These are phyloP conservation scores for Vulpes lagopus DNA, from an alignment of 2,113 vertebrate species.

Conservation along the genomic window DNA sequence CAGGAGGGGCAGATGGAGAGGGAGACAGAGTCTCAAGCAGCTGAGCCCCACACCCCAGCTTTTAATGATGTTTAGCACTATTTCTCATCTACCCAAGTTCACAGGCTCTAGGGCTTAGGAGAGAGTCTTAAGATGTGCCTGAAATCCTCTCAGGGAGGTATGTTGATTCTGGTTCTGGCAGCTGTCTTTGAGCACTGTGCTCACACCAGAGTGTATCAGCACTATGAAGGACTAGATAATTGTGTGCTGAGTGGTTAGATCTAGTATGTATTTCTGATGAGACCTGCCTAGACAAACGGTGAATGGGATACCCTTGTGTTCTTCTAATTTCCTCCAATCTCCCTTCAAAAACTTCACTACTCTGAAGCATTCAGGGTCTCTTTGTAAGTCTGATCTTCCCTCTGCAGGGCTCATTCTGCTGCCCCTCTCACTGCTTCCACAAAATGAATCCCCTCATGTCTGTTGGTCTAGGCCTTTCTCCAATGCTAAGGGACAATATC, in stretches of 20 bases:
- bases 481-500: not conserved
- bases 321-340: not conserved
- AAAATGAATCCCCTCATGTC: not conserved
- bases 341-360: not conserved
- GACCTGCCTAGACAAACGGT: not conserved
- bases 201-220: not conserved
- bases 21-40: too few relatives aligned
- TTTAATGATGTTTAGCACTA: not conserved
- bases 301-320: not conserved
- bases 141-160: not conserved
- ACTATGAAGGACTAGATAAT: not conserved
- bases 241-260: not conserved
- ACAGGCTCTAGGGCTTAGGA: not conserved
- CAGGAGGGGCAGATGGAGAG: too few relatives aligned
- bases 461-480: not conserved
- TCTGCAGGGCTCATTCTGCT: not conserved
- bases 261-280: not conserved
- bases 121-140: not conserved
- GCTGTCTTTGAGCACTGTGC: not conserved
- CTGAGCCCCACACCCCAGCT: not conserved
- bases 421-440: not conserved
- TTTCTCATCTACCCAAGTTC: not conserved
- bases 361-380: not conserved
- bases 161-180: not conserved
- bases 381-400: not conserved